Evolutionary conservation across 2,888 invertebrate species (phyloP).

Genomic region (Tinea semifulvella): DNA sequence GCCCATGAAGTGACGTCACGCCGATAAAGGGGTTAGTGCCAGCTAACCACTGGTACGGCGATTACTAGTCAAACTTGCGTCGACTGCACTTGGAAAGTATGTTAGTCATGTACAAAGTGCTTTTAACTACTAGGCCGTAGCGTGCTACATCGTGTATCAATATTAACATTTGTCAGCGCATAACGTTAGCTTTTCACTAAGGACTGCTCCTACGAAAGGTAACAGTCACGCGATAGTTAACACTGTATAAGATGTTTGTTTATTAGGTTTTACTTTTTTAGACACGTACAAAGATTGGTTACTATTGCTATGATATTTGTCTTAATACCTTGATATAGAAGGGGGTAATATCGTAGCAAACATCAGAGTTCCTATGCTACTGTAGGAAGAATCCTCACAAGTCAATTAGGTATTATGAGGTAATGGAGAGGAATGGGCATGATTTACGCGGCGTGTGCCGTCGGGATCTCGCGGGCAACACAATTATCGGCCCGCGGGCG

Average conservation of each 20-base stretch:
- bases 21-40: constrained; percentile 53
- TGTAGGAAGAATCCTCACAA: constrained; percentile 46
- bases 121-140: background rate
- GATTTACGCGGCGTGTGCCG: constrained; percentile 45
- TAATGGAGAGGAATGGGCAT: constrained; percentile 65
- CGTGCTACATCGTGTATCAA: constrained; percentile 7
- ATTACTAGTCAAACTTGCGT: background rate
- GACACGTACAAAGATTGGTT: no score
- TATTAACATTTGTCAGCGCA: constrained; percentile 9
- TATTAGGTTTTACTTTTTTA: no score
- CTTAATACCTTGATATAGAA: no score
- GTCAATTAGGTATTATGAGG: constrained; percentile 63
- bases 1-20: constrained; percentile 59
- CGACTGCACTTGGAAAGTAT: background rate
- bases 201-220: background rate
- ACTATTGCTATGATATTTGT: no score
- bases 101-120: background rate
- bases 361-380: constrained; percentile 36
- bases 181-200: constrained; percentile 16
- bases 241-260: no score
- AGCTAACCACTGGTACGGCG: constrained; percentile 50
- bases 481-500: constrained; percentile 66
- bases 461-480: constrained; percentile 44
- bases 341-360: no score
- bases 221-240: constrained; percentile 60